Evolutionary conservation across 2,113 vertebrate species (phyloP), one percentile per base, ranked within the genome.

Genomic region (Corythoichthys intestinalis): DNA sequence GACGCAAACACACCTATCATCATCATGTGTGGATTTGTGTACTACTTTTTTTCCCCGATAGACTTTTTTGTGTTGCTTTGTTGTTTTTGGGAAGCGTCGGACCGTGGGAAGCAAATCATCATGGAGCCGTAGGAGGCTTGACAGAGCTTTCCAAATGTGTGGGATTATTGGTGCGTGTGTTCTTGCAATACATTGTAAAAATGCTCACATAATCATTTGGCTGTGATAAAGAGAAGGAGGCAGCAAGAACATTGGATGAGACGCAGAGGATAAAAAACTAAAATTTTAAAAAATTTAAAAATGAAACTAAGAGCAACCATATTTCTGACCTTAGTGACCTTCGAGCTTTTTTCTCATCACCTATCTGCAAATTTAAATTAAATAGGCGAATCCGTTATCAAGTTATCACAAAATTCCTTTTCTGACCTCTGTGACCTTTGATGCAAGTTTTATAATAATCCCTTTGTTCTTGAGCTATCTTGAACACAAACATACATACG

Each of bases 101-200:
- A 38, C 52, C 72, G 86, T 86, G 73, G 82, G 86, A 82, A 80
- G 85, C 70, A 64, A 76, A 60, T 20, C 70, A 72, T 70, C 77
- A 73, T 28, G 52, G 63, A 62, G 75, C 77, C 71, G 86, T 86
- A 82, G 88, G 83, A 77, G 85, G 87, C 80, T 2, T 66, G 50
- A 68, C 68, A 0, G 69, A 82, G 60, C 14, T 0, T 62, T 83
- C 77, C 15, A 71, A 83, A 76, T 10, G 75, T 75, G 87, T 85
- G 87, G 85, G 87, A 84, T 84, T 73, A 6, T 58, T 64, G 13
- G 11, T 53, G 17, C 50, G 28, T 14, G 59, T 44, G 2, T 39
- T 41, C 74, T 58, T 74, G 52, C 60, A 80, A 80, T 48, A 54
- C 15, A 47, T 46, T 63, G n/a, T 28, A 70, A 71, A 70, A 71